Evolutionary conservation across 92 coral and sea anemone genomes (phyloP).

Genomic region (Siderastrea radians): DNA sequence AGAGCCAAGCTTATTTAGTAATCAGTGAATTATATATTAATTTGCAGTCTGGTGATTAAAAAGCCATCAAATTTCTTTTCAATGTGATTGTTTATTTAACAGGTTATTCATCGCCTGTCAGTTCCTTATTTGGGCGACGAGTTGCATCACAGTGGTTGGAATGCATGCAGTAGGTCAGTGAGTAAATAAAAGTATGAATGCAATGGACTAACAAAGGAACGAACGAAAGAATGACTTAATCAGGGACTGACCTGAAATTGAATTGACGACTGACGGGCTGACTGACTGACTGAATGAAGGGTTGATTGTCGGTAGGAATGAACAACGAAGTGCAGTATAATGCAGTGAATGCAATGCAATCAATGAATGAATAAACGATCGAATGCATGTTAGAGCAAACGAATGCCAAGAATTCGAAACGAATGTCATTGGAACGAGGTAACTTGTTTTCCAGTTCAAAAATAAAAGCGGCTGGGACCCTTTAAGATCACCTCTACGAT

Average conservation of each 20-base stretch:
- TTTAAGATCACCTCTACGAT: too few species aligned
- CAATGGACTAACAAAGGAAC: neutral
- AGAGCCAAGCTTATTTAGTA: neutral
- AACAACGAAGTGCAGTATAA: too few species aligned
- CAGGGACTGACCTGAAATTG: neutral
- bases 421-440: too few species aligned
- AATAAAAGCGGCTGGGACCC: too few species aligned
- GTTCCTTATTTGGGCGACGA: constrained; percentile 92
- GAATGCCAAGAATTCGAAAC: neutral
- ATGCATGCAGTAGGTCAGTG: constrained; percentile 95
- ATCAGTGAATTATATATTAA: too few species aligned
- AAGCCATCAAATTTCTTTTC: neutral
- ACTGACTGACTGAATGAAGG: neutral
- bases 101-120: constrained; percentile 95
- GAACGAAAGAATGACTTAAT: neutral
- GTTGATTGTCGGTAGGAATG: too few species aligned
- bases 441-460: neutral
- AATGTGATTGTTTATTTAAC: neutral
- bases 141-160: constrained; percentile 98
- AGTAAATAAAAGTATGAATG: neutral
- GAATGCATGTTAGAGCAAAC: neutral
- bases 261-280: neutral
- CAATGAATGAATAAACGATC: too few species aligned
- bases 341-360: too few species aligned
- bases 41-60: neutral